Percentiles rank a stretch among this genome's conserved stretches.
Evolutionary conservation across 2,888 invertebrate genomes (phyloP).

Genomic region (Ernsta delagoae): DNA sequence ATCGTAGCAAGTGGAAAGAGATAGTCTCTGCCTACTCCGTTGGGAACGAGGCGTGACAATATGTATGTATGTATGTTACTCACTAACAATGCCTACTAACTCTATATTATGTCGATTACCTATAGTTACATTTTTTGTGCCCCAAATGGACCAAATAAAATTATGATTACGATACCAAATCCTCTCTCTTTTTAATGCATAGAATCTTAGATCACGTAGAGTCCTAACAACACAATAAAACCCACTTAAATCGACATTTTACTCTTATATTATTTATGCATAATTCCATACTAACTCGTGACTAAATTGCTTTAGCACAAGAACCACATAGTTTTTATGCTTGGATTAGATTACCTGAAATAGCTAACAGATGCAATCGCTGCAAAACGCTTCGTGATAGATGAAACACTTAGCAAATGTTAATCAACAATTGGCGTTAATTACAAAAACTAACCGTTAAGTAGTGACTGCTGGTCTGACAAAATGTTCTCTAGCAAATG

Average conservation of each 20-base stretch:
- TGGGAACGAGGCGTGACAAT: too few species aligned
- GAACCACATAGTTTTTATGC: background rate
- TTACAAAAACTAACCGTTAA: conserved; percentile 17
- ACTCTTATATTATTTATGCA: background rate
- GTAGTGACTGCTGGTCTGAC: background rate
- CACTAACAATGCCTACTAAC: too few species aligned
- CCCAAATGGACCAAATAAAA: too few species aligned
- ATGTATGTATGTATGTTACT: too few species aligned
- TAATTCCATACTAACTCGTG: background rate
- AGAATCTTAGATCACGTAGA: background rate
- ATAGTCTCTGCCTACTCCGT: too few species aligned
- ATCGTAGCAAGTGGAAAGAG: too few species aligned
- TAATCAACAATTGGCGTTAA: conserved; percentile 15
- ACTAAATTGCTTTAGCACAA: conserved; percentile 1
- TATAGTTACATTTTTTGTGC: too few species aligned
- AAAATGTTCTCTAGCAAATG: conserved; percentile 12
- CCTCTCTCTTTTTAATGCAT: background rate
- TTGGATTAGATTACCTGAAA: conserved; percentile 29
- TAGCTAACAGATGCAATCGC: conserved; percentile 37
- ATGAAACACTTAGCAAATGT: conserved; percentile 21
- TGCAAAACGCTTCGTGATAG: conserved; percentile 12
- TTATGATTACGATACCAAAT: too few species aligned
- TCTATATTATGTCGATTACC: too few species aligned
- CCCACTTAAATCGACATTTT: background rate
- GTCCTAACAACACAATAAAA: background rate